Evolutionary conservation across 2,888 invertebrate species (phyloP), one percentile per base, ranked within the genome.

Genomic region (Epistrophella euchroma): DNA sequence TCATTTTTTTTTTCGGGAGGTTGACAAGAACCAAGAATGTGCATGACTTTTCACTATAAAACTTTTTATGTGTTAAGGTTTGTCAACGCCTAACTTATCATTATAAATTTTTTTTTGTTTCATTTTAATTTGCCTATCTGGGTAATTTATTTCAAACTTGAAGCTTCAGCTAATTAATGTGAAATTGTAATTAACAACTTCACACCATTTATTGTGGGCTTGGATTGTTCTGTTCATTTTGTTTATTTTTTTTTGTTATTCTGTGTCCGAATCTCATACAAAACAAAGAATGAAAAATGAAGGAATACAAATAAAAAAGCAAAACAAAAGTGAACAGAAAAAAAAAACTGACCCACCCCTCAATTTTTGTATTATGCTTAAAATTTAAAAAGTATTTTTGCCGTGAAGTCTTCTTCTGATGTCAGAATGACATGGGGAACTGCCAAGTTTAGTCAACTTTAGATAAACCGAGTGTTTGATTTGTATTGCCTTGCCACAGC

Each of bases 141-240:
- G 73, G 70, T 72, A 85, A 85, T 81, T 85, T 85, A 85, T 81
- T 81, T 85, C 80, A 73, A 68, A 71, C 60, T 56, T 68, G 55
- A 37, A 77, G 74, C 73, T 77, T 28, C 77, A 43, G 45, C 74
- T 86, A 86, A 86, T 86, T 86, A 86, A 82, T 82, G 73, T 77
- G 74, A 82, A 82, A 82, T 82, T 82, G 74, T 86, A 86, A 86
- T 86, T 86, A 86, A 86, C 86, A 86, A 78, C 86, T 86, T 86
- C 86, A 86, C 86, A 86, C 86, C 86, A 74, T 81, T 80, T 76
- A 81, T 50, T 86, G 85, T 77, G 45, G 74, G 64, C 70, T 79
- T 52, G 55, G 60, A 28, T 47, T 50, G 62, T 66, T 35, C 13
- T 50, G 62, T 66, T 35, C 13, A 19, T 79, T 52, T 43, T 47